Evolutionary conservation across 1,140 invertebrate species (phyloP).

Genomic region (Aleiodes sp.): DNA sequence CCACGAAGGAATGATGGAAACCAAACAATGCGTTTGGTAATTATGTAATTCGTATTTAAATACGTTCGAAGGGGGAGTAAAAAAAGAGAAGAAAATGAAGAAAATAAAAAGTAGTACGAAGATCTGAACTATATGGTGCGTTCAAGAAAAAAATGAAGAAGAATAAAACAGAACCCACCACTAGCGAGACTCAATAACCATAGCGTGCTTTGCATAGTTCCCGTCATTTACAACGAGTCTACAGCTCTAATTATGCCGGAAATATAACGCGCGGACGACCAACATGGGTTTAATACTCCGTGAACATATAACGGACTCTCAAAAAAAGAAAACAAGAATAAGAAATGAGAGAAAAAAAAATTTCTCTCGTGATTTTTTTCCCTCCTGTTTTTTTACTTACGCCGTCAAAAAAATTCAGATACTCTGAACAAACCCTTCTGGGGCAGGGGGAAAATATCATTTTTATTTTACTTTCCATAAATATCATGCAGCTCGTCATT

Average conservation of each 20-base stretch:
- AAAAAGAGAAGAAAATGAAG: not conserved
- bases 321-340: not conserved
- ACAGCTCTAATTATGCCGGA: slow-evolving; percentile 34
- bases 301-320: slow-evolving; percentile 41
- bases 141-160: too few species aligned
- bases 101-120: not conserved
- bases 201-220: slow-evolving; percentile 43
- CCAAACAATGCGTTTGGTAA: slow-evolving; percentile 57
- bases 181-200: slow-evolving; percentile 22
- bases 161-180: not conserved
- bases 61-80: slow-evolving; percentile 3
- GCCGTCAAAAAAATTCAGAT: slow-evolving; percentile 43
- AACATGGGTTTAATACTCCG: slow-evolving; percentile 51
- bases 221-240: slow-evolving; percentile 23
- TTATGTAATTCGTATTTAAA: slow-evolving; percentile 55
- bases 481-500: not conserved
- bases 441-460: slow-evolving; percentile 5
- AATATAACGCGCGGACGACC: slow-evolving; percentile 33
- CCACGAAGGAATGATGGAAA: slow-evolving; percentile 47
- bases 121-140: too few species aligned
- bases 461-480: too few species aligned
- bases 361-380: slow-evolving; percentile 25
- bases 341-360: not conserved
- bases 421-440: too few species aligned
- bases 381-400: slow-evolving; percentile 46